phyloP scores from a whole-genome alignment of 2,888 invertebrate species.

The Drosophila imparisetae region DNA sequence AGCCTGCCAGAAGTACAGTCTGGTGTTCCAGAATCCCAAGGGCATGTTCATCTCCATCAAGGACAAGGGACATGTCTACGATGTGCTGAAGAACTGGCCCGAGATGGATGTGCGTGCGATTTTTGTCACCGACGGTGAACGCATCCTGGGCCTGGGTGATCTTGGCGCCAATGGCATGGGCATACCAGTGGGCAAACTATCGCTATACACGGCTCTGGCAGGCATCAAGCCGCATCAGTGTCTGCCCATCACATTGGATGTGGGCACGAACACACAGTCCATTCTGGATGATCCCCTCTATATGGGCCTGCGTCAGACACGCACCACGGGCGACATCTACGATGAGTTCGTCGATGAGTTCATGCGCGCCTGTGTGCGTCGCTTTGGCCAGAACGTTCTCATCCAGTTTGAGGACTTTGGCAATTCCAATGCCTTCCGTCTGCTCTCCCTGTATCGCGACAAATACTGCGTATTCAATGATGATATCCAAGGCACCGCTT shows the following conservation, averaged over 20 bases:
- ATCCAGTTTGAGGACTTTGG: slow-evolving; percentile 99
- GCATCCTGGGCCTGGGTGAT: slow-evolving; percentile 98
- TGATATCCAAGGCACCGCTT: slow-evolving; percentile 98
- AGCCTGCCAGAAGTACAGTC: slow-evolving; percentile 98
- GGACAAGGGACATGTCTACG: slow-evolving; percentile 97
- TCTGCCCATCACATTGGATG: slow-evolving; percentile 96
- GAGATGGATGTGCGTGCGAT: slow-evolving; percentile 94
- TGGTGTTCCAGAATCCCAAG: slow-evolving; percentile 94
- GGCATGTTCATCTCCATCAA: slow-evolving; percentile 98
- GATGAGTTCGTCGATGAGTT: slow-evolving; percentile 98
- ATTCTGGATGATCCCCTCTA: slow-evolving; percentile 97
- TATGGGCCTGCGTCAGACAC: slow-evolving; percentile 94
- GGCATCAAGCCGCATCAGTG: slow-evolving; percentile 98
- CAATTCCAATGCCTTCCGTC: slow-evolving; percentile 97
- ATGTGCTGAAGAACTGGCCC: slow-evolving; percentile 93
- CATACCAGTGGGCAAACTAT: slow-evolving; percentile 98
- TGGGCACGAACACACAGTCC: slow-evolving; percentile 94
- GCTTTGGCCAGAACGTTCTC: slow-evolving; percentile 93
- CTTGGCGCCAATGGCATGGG: slow-evolving; percentile 99
- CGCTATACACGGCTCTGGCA: slow-evolving; percentile 98
- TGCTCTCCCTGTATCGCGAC: slow-evolving; percentile 95
- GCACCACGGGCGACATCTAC: slow-evolving; percentile 93
- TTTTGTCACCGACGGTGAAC: slow-evolving; percentile 99
- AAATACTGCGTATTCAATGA: slow-evolving; percentile 98
- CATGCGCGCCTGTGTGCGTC: slow-evolving; percentile 94